Evolutionary conservation across 2,113 vertebrate genomes (phyloP), one percentile per base, ranked within the genome.

Genomic region (Scartelaos histophorus): DNA sequence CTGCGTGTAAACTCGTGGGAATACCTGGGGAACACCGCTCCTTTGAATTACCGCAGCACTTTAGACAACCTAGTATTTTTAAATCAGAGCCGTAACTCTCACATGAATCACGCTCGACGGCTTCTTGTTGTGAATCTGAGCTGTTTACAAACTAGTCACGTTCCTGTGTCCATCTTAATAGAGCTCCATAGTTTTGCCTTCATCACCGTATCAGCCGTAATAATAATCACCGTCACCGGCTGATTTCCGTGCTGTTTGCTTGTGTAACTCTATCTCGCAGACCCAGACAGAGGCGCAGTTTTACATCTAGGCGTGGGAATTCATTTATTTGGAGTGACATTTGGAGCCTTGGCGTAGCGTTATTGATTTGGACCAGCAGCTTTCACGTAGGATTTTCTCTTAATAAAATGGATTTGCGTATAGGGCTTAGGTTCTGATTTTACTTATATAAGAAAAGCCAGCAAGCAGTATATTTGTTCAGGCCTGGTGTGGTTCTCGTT

Each of bases 391-490:
- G 74, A 79, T 75, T 81, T 78, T 61, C 66, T 83, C 38, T 71
- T 74, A 74, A 82, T 87, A 79, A 84, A 78, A 80, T 70, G 58
- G 19, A 56, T 45, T 49, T 43, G 11, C 11, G 1, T 17, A 38
- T 85, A 83, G 83, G 56, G 82, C 74, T 78, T 29, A 66, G 68
- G 69, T 62, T 78, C 57, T 73, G 76, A 81, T 65, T 66, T n/a
- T 74, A 69, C 69, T 69, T 29, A 13, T n/a, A 57, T 3, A 64
- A n/a, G 10, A 54, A 54, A 21, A 54, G 9, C 2, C 19, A 43
- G 7, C 7, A 10, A 29, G 29, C 29, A 7, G 38, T 38, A 10
- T 38, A 38, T 6, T 38, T 38, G 38, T 38, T 38, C 38, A 38
- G 38, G 9, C 9, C 38, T 43, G 38, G 38, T 9, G 38, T 43